These are phyloP conservation scores for Charina bottae DNA, from an alignment of 2,113 vertebrate genomes.

Conservation along the genomic window DNA sequence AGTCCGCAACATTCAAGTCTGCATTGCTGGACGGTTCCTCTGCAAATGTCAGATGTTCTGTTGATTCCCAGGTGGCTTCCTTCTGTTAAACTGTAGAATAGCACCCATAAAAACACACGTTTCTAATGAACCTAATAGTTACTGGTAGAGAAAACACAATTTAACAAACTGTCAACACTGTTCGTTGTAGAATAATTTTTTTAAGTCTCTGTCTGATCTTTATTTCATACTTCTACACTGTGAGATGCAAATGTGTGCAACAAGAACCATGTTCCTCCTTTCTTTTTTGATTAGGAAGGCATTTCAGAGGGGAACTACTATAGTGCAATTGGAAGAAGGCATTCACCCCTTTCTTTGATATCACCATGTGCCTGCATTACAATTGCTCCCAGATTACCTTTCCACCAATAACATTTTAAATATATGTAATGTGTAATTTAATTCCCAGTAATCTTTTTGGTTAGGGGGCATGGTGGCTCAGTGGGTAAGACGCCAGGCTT, in stretches of 20 bases:
- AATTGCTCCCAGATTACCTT: neutral
- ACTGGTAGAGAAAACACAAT: slow-evolving; percentile 6
- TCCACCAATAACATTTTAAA: neutral
- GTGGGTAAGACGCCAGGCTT: too few relatives aligned
- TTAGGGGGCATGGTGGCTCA: too few relatives aligned
- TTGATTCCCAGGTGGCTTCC: slow-evolving; percentile 34
- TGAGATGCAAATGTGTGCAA: neutral
- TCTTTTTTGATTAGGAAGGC: neutral
- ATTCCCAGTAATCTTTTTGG: neutral
- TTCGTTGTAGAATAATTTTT: slow-evolving; percentile 7
- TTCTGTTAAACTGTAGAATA: slow-evolving; percentile 35
- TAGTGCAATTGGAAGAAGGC: neutral
- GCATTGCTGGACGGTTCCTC: slow-evolving; percentile 12
- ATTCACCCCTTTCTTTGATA: neutral
- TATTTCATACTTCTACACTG: slow-evolving; percentile 22
- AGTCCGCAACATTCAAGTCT: slow-evolving; percentile 21
- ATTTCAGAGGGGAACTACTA: neutral
- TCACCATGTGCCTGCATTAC: too few relatives aligned
- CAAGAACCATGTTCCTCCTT: too few relatives aligned
- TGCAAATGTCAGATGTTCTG: slow-evolving; percentile 31
- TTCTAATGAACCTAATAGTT: slow-evolving; percentile 10
- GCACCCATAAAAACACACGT: slow-evolving; percentile 23
- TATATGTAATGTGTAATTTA: neutral
- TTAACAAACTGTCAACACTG: slow-evolving; percentile 11
- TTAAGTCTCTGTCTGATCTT: slow-evolving; percentile 16